Evolutionary conservation across 2,113 vertebrate species (phyloP), one percentile per base, ranked within the genome.

Genomic region (Protomyctophum bolini): DNA sequence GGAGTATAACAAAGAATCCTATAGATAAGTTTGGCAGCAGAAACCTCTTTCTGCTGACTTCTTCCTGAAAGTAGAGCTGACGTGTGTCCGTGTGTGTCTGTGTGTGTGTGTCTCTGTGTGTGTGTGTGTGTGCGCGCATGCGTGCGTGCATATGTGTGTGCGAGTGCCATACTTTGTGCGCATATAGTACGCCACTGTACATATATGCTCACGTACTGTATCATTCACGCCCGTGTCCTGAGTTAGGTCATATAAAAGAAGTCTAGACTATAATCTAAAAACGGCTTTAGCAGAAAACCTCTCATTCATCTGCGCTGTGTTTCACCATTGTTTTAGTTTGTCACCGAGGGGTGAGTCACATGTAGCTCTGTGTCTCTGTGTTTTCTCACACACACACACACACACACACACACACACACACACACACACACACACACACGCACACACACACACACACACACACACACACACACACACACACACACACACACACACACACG

Each of bases 1-100:
- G 71, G 82, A 83, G 82, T 63, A 83, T 85, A 88, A 92, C 89
- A 92, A 92, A 89, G 89, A 85, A 86, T 79, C 76, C 83, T 84
- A 87, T 89, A 87, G 87, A 91, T 76, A 73, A 89, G 58, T 77
- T 72, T 79, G 78, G 81, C 81, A 68, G 57, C 71, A 76, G 75
- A 80, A 81, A 49, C 33, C 47, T 21, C 58, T 70, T 63, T 77
- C 52, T 58, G 56, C 64, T 48, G 67, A 55, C 63, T 59, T 81
- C 71, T 74, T 82, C 66, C 55, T 73, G 66, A 86, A 82, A 83
- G 76, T 41, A 33, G 58, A 75, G 58, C 63, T 72, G 0, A 4
- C 6, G 3, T 41, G 1, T 41, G 33, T 41, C 33, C 3, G 33
- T 41, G 33, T 41, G 33, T 62, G 11, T 73, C 28, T 70, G 63